Conservation (phyloP, 92 coral and sea anemone genomes). For the Galaxea fascicularis region DNA sequence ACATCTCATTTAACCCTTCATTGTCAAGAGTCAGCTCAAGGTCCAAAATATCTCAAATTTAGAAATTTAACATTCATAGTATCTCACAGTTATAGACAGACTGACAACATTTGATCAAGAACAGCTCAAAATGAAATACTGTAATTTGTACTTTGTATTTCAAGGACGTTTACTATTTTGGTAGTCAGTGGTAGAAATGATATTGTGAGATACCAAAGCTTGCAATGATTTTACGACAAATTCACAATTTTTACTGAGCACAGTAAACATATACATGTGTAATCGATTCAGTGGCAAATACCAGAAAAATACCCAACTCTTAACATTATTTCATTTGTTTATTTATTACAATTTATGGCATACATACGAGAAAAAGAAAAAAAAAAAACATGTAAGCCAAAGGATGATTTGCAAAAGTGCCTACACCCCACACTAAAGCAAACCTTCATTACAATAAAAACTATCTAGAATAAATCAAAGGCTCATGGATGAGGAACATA, state of each 20-base stretch:
- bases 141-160: neutral
- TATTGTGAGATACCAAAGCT: neutral
- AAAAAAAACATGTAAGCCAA: neutral
- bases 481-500: no score
- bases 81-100: no score
- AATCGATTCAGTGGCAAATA: no score
- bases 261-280: neutral
- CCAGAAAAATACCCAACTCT: no score
- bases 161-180: no score
- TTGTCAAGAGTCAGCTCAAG: neutral
- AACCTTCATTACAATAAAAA: neutral
- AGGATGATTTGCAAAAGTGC: neutral
- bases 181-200: no score
- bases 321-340: no score
- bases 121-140: neutral
- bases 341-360: no score
- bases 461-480: neutral
- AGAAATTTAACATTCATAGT: no score
- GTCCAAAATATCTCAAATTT: neutral
- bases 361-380: no score
- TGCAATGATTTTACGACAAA: neutral
- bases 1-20: slow-evolving; percentile 12
- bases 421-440: neutral
- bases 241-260: neutral
- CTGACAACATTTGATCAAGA: no score